A percentile compares a stretch with the other conserved stretches of the same genome.
phyloP scores from a whole-genome alignment of 2,888 invertebrate species.

The Tanypteryx hageni region DNA sequence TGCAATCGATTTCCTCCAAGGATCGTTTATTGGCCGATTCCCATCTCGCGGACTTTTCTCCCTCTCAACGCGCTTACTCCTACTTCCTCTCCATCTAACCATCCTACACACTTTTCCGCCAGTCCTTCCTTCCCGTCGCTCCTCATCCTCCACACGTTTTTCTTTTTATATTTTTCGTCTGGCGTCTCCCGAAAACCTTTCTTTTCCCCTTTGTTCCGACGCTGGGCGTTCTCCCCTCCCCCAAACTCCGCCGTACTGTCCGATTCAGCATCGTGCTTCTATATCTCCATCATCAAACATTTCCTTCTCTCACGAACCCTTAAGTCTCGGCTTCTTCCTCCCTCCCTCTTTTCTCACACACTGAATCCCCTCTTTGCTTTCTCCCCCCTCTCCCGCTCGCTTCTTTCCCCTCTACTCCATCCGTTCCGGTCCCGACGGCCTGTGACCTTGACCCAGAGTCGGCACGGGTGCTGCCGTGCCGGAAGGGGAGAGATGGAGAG shows the following conservation, averaged over 20 bases:
- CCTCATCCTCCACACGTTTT: not conserved
- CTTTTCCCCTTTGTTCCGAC: no score
- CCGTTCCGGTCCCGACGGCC: not conserved
- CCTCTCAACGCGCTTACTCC: not conserved
- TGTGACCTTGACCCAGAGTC: conserved; percentile 57
- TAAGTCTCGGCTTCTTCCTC: not conserved
- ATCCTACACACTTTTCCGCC: not conserved
- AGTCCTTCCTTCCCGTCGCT: not conserved
- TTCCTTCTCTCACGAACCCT: not conserved
- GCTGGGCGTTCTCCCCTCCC: no score
- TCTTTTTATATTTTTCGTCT: not conserved
- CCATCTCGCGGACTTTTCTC: not conserved
- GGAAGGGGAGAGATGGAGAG: not conserved
- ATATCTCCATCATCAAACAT: not conserved
- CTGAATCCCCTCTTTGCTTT: not conserved
- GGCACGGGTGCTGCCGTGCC: not conserved
- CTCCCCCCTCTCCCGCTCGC: not conserved
- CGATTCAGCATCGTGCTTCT: no score
- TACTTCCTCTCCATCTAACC: not conserved
- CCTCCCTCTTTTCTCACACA: not conserved
- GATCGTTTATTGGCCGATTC: not conserved
- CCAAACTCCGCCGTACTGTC: not conserved
- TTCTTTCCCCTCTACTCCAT: not conserved
- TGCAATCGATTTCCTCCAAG: conserved; percentile 19
- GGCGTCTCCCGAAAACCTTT: no score